These are phyloP conservation scores for Mobula hypostoma DNA, from an alignment of 2,113 vertebrate genomes.

Conservation along the genomic window DNA sequence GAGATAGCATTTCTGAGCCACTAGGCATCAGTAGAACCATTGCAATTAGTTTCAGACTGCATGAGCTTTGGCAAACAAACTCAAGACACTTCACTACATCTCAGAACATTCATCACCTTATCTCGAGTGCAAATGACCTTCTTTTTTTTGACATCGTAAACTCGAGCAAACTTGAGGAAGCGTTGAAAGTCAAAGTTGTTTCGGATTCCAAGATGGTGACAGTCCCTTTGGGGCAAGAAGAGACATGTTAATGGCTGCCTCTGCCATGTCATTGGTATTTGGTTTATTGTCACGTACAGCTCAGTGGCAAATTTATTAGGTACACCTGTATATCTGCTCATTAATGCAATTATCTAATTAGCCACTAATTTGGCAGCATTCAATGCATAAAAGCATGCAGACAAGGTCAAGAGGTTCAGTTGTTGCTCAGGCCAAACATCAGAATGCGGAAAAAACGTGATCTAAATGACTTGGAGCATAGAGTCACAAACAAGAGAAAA, in stretches of 20 bases:
- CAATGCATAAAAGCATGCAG: too few relatives aligned
- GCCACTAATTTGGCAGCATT: too few relatives aligned
- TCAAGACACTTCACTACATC: background rate
- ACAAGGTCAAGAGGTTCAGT: too few relatives aligned
- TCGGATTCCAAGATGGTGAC: slow-evolving; percentile 84
- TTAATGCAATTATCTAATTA: too few relatives aligned
- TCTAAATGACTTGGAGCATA: too few relatives aligned
- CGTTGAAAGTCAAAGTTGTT: slow-evolving; percentile 87
- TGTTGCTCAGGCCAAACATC: too few relatives aligned
- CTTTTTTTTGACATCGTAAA: slow-evolving; percentile 66
- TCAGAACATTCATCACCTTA: slow-evolving; percentile 63
- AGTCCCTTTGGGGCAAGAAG: slow-evolving; percentile 64
- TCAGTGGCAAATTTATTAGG: too few relatives aligned
- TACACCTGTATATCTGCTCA: too few relatives aligned
- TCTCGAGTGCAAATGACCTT: slow-evolving; percentile 82
- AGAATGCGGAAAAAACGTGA: too few relatives aligned
- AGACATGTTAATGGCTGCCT: background rate
- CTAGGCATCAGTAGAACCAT: background rate
- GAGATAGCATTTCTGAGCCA: too few relatives aligned
- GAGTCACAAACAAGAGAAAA: too few relatives aligned
- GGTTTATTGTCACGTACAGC: too few relatives aligned
- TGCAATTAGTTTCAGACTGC: background rate
- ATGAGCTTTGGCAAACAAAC: background rate
- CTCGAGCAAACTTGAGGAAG: slow-evolving; percentile 77
- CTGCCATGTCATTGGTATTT: background rate